Percentiles rank a stretch among this genome's conserved stretches.
phyloP scores from a whole-genome alignment of 1,140 invertebrate genomes.

The Hylaeus anthracinus region DNA sequence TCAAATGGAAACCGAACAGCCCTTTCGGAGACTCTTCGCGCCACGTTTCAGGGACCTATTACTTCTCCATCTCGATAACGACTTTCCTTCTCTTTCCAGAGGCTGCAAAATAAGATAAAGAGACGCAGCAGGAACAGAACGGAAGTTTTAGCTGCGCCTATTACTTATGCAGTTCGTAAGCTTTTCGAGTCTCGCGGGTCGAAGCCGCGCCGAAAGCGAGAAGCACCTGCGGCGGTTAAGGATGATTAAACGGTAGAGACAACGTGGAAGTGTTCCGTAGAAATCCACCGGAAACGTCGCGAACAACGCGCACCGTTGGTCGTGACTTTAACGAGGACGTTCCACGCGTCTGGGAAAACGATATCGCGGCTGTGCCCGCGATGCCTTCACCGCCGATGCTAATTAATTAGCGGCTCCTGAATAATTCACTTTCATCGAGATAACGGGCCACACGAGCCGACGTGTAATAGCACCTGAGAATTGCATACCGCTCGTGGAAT shows the following conservation, averaged over 20 bases:
- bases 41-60: no score
- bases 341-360: constrained; percentile 41
- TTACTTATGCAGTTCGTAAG: background rate
- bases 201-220: background rate
- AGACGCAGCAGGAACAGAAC: background rate
- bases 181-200: background rate
- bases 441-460: constrained; percentile 37
- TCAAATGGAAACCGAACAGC: no score
- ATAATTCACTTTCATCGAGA: constrained; percentile 59
- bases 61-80: background rate
- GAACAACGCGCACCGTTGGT: background rate
- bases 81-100: background rate
- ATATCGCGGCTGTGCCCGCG: constrained; percentile 32
- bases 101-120: background rate
- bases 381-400: constrained; percentile 31
- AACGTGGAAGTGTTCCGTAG: background rate
- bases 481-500: constrained; percentile 29
- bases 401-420: constrained; percentile 57
- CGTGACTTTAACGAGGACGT: constrained; percentile 8
- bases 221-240: background rate
- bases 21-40: no score
- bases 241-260: background rate
- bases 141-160: background rate
- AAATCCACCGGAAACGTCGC: constrained; percentile 1
- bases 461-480: constrained; percentile 44